phyloP scores from a whole-genome alignment of 1,140 invertebrate genomes.

The Tetragonula clypearis region DNA sequence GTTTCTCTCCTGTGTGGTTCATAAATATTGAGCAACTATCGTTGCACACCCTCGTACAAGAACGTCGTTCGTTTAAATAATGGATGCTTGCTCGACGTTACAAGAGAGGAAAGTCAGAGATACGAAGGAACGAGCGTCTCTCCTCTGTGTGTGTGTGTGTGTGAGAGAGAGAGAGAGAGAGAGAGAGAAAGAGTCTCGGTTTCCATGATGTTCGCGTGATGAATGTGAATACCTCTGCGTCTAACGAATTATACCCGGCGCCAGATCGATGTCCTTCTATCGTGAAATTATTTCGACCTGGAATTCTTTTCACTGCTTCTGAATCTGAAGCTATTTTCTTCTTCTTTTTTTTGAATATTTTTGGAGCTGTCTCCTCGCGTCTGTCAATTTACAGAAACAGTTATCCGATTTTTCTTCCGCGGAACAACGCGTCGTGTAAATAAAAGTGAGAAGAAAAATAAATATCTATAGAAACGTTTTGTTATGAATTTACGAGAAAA shows the following conservation, averaged over 20 bases:
- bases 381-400: too few species aligned
- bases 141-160: too few species aligned
- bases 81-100: neutral
- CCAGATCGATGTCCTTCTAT: neutral
- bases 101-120: neutral
- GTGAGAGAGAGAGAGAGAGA: neutral
- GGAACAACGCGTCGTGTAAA: too few species aligned
- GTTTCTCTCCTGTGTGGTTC: neutral
- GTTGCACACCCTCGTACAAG: slow-evolving; percentile 11
- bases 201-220: slow-evolving; percentile 16
- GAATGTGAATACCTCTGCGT: slow-evolving; percentile 22
- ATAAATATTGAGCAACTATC: slow-evolving; percentile 42
- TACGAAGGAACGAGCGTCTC: neutral
- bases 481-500: too few species aligned
- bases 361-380: neutral
- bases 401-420: too few species aligned
- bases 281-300: slow-evolving; percentile 19
- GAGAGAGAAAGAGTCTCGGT: neutral
- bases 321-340: neutral
- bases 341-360: neutral
- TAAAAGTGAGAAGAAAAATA: too few species aligned
- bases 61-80: slow-evolving; percentile 48
- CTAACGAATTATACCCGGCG: neutral
- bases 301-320: too few species aligned
- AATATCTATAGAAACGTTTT: too few species aligned